Evolutionary conservation across 2,797 vertebrate species (phyloP), one percentile per base, ranked within the genome.

Genomic region (Kryptolebias ocellatus): DNA sequence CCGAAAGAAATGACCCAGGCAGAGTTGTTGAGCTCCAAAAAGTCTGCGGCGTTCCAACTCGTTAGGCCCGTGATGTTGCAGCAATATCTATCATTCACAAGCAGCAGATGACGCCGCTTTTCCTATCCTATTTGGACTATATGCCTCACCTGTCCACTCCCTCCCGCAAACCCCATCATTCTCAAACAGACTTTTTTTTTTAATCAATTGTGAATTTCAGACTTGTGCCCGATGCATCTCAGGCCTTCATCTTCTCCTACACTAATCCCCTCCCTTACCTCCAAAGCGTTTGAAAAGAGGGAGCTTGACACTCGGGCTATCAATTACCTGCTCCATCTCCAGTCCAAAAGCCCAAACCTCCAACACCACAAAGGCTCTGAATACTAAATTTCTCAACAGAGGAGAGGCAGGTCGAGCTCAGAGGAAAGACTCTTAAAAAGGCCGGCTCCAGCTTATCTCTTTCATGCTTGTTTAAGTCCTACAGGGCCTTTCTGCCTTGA

Each of bases 141-240:
- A 16, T 18, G 52, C 53, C 73, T 24, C 70, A 84, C 80, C 80
- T 83, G 70, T 39, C 9, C 64, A 52, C 56, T 42, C 56, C 44
- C 59, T 66, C 31, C 70, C 45, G 73, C 34, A 77, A 67, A 27
- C 62, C 20, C 39, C 64, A 15, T 72, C 47, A 7, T 72, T 54
- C 61, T 62, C 54, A 53, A 76, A 84, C 80, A 72, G 72, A 70
- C 20, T 24, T 24, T 81, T 86, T 83, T 8, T 17, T 49, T 85
- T 83, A 81, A 85, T 88, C 85, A 88, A 72, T 87, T 85, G 84
- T 82, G 67, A 61, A 70, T 69, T 75, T 69, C 63, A 70, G 64
- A 64, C 42, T 51, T 20, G 37, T 50, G 71, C 72, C 78, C 65
- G 80, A 87, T 85, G 74, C 76, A 86, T 81, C 81, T 81, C 56